These are phyloP conservation scores for Drosophila vallismaia DNA, from an alignment of 2,888 invertebrate species.

Conservation along the genomic window DNA sequence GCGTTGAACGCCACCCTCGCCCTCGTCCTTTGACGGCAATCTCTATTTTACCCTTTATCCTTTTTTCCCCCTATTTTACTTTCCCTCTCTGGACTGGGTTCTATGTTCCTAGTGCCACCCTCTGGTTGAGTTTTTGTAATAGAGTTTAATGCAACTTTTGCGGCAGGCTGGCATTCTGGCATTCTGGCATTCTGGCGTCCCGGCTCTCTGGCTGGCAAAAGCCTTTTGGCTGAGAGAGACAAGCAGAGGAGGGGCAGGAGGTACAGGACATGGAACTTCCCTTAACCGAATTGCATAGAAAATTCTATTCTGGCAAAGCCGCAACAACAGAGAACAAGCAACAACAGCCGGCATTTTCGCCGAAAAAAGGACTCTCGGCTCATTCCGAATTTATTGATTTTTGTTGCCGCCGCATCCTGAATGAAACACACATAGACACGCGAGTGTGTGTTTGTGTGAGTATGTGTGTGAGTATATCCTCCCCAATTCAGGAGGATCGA, in stretches of 20 bases:
- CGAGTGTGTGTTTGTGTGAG: neutral
- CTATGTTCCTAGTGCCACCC: neutral
- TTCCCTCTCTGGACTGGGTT: constrained; percentile 25
- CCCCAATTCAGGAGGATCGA: constrained; percentile 34
- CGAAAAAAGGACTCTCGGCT: constrained; percentile 43
- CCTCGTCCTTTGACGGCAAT: constrained; percentile 20
- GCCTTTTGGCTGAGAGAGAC: constrained; percentile 34
- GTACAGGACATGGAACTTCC: constrained; percentile 16
- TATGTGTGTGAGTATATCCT: constrained; percentile 27
- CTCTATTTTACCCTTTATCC: constrained; percentile 3
- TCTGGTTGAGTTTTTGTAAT: constrained; percentile 53
- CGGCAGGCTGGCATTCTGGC: constrained; percentile 21
- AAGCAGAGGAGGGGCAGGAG: neutral
- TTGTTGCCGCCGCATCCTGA: constrained; percentile 43
- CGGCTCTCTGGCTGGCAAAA: constrained; percentile 29
- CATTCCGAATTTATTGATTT: constrained; percentile 43
- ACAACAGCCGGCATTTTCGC: constrained; percentile 46
- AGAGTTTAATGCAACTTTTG: constrained; percentile 76
- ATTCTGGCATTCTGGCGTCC: neutral
- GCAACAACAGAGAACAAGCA: constrained; percentile 28
- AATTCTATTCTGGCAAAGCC: constrained; percentile 17
- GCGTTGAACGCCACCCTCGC: constrained; percentile 45
- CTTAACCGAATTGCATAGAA: constrained; percentile 36
- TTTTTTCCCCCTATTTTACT: constrained; percentile 6
- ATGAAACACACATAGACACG: constrained; percentile 21